Conservation (phyloP, 2,113 vertebrate genomes). For the Strix aluco region DNA sequence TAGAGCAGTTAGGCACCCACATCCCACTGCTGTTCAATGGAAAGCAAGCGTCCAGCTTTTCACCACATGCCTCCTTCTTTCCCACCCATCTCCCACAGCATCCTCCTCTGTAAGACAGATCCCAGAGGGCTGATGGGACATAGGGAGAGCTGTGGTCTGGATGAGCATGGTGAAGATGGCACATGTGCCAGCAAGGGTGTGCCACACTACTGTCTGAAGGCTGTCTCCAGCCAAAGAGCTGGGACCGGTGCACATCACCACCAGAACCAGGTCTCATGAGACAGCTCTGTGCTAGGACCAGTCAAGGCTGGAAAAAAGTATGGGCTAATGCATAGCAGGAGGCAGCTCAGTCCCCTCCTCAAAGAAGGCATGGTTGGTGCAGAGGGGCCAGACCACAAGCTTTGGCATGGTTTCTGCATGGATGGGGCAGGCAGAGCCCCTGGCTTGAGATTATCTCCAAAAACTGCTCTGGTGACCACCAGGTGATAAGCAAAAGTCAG, state of each 20-base stretch:
- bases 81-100: not conserved
- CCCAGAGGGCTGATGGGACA: not conserved
- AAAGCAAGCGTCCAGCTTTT: not conserved
- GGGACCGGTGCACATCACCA: not conserved
- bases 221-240: not conserved
- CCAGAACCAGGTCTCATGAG: not conserved
- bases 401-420: not conserved
- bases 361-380: not conserved
- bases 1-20: not conserved
- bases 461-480: not conserved
- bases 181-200: not conserved
- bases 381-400: not conserved
- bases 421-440: not conserved
- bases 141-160: not conserved
- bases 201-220: not conserved
- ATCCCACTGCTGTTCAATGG: not conserved
- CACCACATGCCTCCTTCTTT: not conserved
- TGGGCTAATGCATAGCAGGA: fast-evolving
- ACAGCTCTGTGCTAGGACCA: not conserved
- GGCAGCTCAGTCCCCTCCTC: not conserved
- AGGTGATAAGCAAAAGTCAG: not conserved
- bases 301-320: not conserved
- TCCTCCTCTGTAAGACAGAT: not conserved
- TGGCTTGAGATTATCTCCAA: not conserved
- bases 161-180: not conserved